Base-by-base conservation (phyloP, 2,888 invertebrate genomes). In the Drosophila nr. medialis region DNA sequence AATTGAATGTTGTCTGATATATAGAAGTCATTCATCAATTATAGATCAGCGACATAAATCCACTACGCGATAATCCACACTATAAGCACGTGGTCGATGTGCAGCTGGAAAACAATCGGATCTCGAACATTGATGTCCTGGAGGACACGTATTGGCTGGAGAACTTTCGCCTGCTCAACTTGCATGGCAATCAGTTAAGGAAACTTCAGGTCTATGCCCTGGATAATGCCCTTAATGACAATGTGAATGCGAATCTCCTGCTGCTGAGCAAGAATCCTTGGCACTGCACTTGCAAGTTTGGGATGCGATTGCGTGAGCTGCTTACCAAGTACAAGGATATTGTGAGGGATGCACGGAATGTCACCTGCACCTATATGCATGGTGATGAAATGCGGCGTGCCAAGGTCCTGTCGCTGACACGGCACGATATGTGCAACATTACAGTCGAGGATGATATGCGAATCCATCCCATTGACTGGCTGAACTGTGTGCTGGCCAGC, bases 191-290 rank as follows among this genome's bases (percentile, higher is more conserved):
- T 91, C 94, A 94, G 85, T 91, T 97, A 51, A 94, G 95, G 60
- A 95, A 96, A 94, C 96, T 97, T 92, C 97, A 97, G 11, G 95
- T 96, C 0, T 97, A 97, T 91, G 96, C 96, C 0, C 93, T 97
- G 74, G 96, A 97, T 86, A 96, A 97, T 90, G 96, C 96, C 0
- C 94, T 97, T 32, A 94, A 96, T 83, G 95, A 95, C 58, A 97
- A 97, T 91, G 94, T 94, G 49, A 95, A 96, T 80, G 96, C 95
- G 45, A 95, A 95, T 86, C 94, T 95, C 65, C 93, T 97, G 36
- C 95, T 94, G 86, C 93, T 97, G 1, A 96, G 96, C 1, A 94
- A 94, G 74, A 97, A 97, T 92, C 96, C 97, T 0, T 97, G 97
- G 97, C 94, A 95, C 32, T 97, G 97, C 90, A 96, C 97, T 86